These are phyloP conservation scores for Rhabditoides inermis DNA, from an alignment of 2,888 invertebrate genomes.

Conservation along the genomic window DNA sequence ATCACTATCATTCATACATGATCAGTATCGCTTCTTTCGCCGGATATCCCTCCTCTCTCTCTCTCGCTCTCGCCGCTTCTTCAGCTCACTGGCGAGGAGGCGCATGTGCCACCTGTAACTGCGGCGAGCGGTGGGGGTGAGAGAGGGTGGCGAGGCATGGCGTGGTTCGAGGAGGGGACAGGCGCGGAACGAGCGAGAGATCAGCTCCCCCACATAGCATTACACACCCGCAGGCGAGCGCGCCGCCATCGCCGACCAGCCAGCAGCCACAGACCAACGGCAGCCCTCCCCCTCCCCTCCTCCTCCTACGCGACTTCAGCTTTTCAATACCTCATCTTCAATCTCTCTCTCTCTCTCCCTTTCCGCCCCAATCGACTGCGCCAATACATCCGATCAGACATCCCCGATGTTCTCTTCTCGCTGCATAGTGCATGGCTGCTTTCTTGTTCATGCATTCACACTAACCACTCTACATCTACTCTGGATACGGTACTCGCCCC, in stretches of 20 bases:
- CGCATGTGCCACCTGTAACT: neutral
- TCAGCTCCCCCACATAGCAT: too few relatives aligned
- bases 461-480: too few relatives aligned
- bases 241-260: too few relatives aligned
- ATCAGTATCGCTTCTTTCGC: conserved; percentile 1
- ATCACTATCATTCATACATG: conserved; percentile 2
- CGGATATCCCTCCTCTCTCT: conserved; percentile 1
- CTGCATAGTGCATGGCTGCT: too few relatives aligned
- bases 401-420: too few relatives aligned
- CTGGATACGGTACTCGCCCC: neutral
- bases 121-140: neutral
- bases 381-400: too few relatives aligned
- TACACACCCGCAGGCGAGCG: too few relatives aligned
- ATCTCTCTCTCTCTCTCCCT: neutral
- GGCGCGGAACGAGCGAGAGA: neutral
- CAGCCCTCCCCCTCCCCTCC: too few relatives aligned
- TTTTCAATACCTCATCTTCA: neutral
- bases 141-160: neutral
- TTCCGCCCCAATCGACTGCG: neutral
- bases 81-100: conserved; percentile 2
- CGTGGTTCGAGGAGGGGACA: neutral
- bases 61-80: neutral
- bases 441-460: too few relatives aligned
- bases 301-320: neutral
- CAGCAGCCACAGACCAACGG: too few relatives aligned